These are phyloP conservation scores for Helogale parvula DNA, from an alignment of 2,113 vertebrate genomes.

Conservation along the genomic window DNA sequence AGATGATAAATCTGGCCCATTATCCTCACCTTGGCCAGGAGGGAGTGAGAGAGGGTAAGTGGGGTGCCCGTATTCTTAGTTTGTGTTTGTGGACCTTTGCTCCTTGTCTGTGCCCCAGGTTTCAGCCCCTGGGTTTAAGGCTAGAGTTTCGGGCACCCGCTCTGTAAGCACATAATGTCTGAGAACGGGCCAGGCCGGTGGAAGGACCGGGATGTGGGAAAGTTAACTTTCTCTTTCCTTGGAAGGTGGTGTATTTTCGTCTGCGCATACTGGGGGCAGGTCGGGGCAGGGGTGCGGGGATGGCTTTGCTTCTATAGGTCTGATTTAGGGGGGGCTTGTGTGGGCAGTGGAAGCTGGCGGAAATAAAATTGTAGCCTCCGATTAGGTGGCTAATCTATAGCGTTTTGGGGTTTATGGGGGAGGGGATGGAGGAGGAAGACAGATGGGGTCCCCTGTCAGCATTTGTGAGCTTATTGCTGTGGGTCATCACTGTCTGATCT, in stretches of 20 bases:
- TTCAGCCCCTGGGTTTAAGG: constrained; percentile 18
- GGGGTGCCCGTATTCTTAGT: not conserved
- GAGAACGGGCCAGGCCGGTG: not conserved
- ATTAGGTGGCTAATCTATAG: not conserved
- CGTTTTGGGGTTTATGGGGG: not conserved
- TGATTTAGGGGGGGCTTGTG: constrained; percentile 65
- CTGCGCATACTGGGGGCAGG: not conserved
- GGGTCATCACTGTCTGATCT: not conserved
- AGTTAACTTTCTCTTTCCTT: constrained; percentile 76
- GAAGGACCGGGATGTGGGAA: constrained; percentile 13
- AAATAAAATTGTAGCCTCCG: constrained; percentile 40
- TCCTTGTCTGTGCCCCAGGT: not conserved
- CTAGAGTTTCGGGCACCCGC: not conserved
- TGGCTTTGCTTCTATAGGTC: constrained; percentile 69
- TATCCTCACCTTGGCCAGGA: not conserved
- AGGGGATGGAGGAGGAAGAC: constrained; percentile 55
- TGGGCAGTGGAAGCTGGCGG: constrained; percentile 71
- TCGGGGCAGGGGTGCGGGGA: not conserved
- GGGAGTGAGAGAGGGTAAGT: too few relatives aligned
- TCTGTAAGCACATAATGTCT: not conserved
- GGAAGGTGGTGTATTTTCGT: not conserved
- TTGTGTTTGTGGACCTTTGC: not conserved
- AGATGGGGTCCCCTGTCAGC: not conserved
- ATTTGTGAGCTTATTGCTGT: not conserved
- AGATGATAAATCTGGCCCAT: not conserved